Evolutionary conservation across 1,140 invertebrate species (phyloP), one percentile per base, ranked within the genome.

Genomic region (Megathymus violae): DNA sequence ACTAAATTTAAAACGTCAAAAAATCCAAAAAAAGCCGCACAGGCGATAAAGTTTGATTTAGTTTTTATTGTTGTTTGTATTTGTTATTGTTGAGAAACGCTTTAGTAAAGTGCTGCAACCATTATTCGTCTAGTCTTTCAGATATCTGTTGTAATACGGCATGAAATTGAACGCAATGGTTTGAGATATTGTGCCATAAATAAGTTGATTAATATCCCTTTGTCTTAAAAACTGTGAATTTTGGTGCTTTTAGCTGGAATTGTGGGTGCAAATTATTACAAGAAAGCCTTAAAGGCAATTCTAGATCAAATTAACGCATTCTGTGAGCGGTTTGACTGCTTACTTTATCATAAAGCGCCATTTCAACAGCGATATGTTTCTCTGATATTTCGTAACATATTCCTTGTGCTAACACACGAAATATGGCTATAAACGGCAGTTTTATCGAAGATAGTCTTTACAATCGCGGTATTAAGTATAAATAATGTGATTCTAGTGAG

Each of bases 1-100:
- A 88, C 88, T 80, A 79, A 80, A 80, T 85, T 82, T 78, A 79
- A 88, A 88, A 88, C 74, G 84, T 88, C 85, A 88, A 88, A 87
- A 87, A 86, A 86, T 66, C 31, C 69, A 77, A 77, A 84, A 85
- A 85, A 80, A 80, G 83, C 85, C 81, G 84, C 76, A 88, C 71
- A 75, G 80, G 76, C 80, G 47, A 71, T 86, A 82, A 71, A 75
- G 82, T 69, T 87, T 88, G 74, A 77, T 84, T 80, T 88, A 80
- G 67, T 85, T 88, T 82, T 80, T 81, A 88, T 78, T 85, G 75
- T 86, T 88, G 77, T 88, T 85, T 87, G 72, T 85, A 71, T 86
- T 84, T 84, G 81, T 86, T 86, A 82, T 80, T 80, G 69, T 81
- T 86, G 71, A 72, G 72, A 76, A 71, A 67, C 54, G 61, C 60